Evolutionary conservation across 2,888 invertebrate species (phyloP).

Genomic region (Aquatica leii): DNA sequence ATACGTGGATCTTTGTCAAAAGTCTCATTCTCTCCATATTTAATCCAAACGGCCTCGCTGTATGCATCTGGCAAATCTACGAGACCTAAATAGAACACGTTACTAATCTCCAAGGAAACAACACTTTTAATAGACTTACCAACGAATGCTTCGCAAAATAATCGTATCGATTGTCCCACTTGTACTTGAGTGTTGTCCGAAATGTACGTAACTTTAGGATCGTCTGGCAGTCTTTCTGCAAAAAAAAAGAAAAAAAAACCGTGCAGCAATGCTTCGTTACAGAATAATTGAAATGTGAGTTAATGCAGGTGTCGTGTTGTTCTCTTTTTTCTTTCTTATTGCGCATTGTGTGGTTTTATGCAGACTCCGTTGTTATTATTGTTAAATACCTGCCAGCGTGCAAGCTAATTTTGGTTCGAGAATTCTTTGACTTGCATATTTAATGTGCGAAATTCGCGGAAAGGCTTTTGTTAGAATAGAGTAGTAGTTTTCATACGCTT

Average conservation of each 20-base stretch:
- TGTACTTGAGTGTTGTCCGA: conserved; percentile 70
- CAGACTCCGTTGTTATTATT: conserved; percentile 7
- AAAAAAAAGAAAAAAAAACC: conserved; percentile 40
- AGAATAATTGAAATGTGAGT: too few relatives aligned
- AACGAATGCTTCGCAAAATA: conserved; percentile 82
- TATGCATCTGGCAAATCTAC: conserved; percentile 76
- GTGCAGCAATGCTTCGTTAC: not conserved
- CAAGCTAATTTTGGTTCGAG: conserved; percentile 20
- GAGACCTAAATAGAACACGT: conserved; percentile 59
- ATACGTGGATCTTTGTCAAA: conserved; percentile 56
- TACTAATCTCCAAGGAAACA: conserved; percentile 27
- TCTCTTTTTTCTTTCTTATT: not conserved
- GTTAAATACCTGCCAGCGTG: conserved; percentile 4
- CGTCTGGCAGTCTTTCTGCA: conserved; percentile 71
- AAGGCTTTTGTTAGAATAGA: too few relatives aligned
- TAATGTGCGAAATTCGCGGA: conserved; percentile 13
- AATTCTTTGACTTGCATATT: conserved; percentile 16
- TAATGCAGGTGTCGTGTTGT: conserved; percentile 6
- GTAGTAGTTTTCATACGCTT: not conserved
- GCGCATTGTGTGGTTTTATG: not conserved
- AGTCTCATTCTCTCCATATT: conserved; percentile 66
- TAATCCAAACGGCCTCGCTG: conserved; percentile 76
- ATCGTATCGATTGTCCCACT: conserved; percentile 69
- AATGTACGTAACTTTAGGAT: conserved; percentile 72
- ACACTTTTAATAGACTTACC: conserved; percentile 63